phyloP scores from a whole-genome alignment of 2,888 invertebrate genomes.

The Schizaphis graminum region DNA sequence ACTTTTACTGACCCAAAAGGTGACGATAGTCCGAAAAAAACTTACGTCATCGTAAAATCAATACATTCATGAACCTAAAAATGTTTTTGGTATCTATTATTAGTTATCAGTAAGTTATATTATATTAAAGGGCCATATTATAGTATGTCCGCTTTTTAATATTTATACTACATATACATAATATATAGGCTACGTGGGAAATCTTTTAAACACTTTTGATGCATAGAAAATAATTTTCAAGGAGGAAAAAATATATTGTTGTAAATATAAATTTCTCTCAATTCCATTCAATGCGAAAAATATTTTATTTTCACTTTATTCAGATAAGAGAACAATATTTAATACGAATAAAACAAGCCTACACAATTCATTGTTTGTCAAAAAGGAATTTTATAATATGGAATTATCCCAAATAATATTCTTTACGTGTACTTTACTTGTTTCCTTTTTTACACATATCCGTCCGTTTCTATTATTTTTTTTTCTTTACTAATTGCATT shows the following conservation, averaged over 20 bases:
- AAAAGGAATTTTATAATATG: not conserved
- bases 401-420: not conserved
- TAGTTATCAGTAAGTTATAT: not conserved
- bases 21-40: not conserved
- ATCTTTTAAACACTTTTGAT: not conserved
- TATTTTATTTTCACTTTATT: not conserved
- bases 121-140: not conserved
- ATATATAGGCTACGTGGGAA: not conserved
- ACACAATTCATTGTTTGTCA: not conserved
- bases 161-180: no score
- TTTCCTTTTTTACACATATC: not conserved
- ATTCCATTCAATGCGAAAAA: not conserved
- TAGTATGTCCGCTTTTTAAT: no score
- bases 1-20: no score
- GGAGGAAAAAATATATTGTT: not conserved
- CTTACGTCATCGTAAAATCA: not conserved
- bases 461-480: not conserved
- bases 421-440: not conserved
- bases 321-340: not conserved
- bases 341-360: not conserved
- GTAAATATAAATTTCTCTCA: not conserved
- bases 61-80: not conserved
- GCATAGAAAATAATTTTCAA: not conserved
- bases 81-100: not conserved
- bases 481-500: not conserved